phyloP scores from a whole-genome alignment of 2,888 invertebrate species.

The Maniola hyperantus region DNA sequence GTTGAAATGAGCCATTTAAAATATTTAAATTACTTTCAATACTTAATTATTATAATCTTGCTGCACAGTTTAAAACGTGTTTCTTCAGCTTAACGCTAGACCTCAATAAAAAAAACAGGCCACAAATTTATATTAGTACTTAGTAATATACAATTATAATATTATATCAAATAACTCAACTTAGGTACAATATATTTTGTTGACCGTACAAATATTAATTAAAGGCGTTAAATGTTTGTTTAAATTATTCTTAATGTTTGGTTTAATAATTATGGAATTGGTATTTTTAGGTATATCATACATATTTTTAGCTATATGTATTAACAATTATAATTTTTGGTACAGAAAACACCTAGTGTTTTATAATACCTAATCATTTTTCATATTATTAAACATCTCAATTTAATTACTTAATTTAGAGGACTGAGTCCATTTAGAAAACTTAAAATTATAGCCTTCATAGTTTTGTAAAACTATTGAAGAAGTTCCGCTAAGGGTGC shows the following conservation, averaged over 20 bases:
- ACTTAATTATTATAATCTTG: too few species aligned
- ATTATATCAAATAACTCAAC: not conserved
- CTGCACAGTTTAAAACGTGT: too few species aligned
- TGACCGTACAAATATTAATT: not conserved
- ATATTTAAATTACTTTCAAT: not conserved
- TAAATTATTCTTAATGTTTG: not conserved
- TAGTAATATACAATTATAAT: not conserved
- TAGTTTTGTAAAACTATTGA: not conserved
- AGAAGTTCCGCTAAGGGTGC: not conserved
- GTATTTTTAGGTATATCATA: too few species aligned
- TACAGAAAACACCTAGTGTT: not conserved
- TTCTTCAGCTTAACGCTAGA: not conserved
- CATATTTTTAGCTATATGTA: not conserved
- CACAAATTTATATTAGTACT: not conserved
- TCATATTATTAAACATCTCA: not conserved
- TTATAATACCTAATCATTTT: not conserved
- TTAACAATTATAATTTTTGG: not conserved
- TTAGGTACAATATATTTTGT: not conserved
- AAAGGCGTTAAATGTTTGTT: not conserved
- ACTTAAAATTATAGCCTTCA: not conserved
- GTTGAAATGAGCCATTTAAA: not conserved
- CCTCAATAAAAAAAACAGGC: not conserved
- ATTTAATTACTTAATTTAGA: not conserved
- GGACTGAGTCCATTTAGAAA: not conserved
- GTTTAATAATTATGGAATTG: not conserved